Evolutionary conservation across 1,140 invertebrate genomes (phyloP).

Genomic region (Sycobia sp.): DNA sequence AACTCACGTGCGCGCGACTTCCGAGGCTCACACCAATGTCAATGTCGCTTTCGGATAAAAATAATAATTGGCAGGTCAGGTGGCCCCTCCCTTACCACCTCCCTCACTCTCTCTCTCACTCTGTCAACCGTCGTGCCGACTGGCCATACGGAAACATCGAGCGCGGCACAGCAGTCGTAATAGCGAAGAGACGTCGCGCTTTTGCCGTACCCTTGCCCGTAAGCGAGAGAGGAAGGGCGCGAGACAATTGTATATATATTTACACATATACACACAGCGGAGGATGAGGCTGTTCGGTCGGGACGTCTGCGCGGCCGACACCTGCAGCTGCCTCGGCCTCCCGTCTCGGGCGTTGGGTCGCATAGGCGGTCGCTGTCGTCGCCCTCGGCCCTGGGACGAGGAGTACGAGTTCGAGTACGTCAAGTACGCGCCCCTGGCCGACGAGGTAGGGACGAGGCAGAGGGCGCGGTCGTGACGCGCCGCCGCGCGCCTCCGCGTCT

Average conservation of each 20-base stretch:
- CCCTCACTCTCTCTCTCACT: too few relatives aligned
- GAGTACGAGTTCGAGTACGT: constrained; percentile 46
- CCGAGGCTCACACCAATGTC: constrained; percentile 11
- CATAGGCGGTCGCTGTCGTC: background rate
- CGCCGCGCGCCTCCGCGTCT: background rate
- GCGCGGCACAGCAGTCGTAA: too few relatives aligned
- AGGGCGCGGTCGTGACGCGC: background rate
- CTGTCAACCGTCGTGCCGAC: too few relatives aligned
- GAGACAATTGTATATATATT: too few relatives aligned
- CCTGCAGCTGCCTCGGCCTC: background rate
- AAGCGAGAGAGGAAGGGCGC: too few relatives aligned
- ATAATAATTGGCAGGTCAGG: constrained; percentile 43
- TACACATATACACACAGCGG: too few relatives aligned
- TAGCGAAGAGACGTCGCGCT: too few relatives aligned
- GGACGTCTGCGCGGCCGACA: background rate
- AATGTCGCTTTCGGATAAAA: constrained; percentile 39
- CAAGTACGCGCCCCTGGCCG: constrained; percentile 44
- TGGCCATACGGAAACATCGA: too few relatives aligned
- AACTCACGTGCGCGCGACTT: too few relatives aligned
- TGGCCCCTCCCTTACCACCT: background rate
- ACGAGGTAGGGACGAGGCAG: constrained; percentile 49
- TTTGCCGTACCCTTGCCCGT: too few relatives aligned
- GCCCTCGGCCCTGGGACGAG: constrained; percentile 15
- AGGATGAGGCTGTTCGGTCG: background rate
- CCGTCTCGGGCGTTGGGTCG: background rate